phyloP scores from a whole-genome alignment of 2,797 vertebrate genomes.

The Tauraco hartlaubi region DNA sequence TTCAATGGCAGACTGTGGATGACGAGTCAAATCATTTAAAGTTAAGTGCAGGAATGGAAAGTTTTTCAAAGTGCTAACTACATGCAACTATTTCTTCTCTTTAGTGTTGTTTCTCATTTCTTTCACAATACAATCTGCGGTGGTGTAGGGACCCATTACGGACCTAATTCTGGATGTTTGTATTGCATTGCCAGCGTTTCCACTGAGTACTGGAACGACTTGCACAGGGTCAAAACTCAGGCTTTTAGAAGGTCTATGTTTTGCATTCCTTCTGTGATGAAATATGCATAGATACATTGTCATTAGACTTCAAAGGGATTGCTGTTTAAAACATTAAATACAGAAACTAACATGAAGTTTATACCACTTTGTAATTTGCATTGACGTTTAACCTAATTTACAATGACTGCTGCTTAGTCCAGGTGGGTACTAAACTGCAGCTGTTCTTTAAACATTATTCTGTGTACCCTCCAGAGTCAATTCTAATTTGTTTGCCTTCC shows the following conservation, averaged over 20 bases:
- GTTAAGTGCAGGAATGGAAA: background rate
- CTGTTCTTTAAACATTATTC: background rate
- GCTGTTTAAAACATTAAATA: background rate
- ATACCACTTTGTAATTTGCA: background rate
- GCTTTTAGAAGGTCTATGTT: background rate
- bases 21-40: background rate
- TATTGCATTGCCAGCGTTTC: fast-evolving
- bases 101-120: background rate
- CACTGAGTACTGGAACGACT: background rate
- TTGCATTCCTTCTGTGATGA: background rate
- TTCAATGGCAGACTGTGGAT: fast-evolving
- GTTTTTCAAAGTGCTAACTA: background rate
- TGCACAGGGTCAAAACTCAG: background rate
- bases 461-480: background rate
- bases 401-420: background rate
- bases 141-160: background rate
- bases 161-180: background rate
- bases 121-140: background rate
- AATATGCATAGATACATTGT: background rate
- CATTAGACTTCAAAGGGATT: background rate
- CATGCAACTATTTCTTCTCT: background rate
- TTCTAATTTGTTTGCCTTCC: background rate
- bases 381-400: background rate
- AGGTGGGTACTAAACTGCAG: background rate
- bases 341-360: background rate